Evolutionary conservation across 2,113 vertebrate genomes (phyloP).

Genomic region (Rhinoderma darwinii): DNA sequence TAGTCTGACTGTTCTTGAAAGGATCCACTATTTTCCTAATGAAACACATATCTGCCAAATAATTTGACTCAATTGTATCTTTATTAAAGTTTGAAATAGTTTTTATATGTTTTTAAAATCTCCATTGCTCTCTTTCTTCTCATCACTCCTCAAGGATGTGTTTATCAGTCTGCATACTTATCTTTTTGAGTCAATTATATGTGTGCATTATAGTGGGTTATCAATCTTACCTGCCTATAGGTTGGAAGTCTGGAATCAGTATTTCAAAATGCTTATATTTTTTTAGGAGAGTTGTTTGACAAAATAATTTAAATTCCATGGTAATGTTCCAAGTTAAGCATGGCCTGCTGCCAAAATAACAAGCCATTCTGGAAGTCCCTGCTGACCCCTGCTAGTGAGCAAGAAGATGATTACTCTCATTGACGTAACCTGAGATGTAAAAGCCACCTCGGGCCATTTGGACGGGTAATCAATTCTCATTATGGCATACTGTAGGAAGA

Average conservation of each 20-base stretch:
- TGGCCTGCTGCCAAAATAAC: slow-evolving; percentile 51
- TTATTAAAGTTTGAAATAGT: not conserved
- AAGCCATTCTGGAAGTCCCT: slow-evolving; percentile 39
- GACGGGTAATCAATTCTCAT: slow-evolving; percentile 58
- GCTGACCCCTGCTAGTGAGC: slow-evolving; percentile 42
- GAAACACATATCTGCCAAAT: not conserved
- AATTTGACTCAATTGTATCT: not conserved
- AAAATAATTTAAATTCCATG: slow-evolving; percentile 27
- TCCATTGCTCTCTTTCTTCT: not conserved
- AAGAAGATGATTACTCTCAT: slow-evolving; percentile 42
- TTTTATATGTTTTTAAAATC: too few relatives aligned
- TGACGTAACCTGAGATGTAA: slow-evolving; percentile 59
- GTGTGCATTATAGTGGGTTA: slow-evolving; percentile 16
- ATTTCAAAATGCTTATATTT: not conserved
- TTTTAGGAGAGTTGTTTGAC: slow-evolving; percentile 26
- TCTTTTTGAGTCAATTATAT: not conserved
- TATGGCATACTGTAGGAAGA: slow-evolving; percentile 46
- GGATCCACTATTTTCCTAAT: not conserved
- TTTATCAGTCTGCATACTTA: slow-evolving; percentile 19
- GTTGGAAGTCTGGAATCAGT: not conserved
- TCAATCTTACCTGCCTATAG: not conserved
- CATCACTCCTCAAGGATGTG: not conserved
- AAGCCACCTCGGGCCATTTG: slow-evolving; percentile 56
- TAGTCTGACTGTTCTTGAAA: not conserved
- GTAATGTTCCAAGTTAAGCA: slow-evolving; percentile 41